Evolutionary conservation across 64 coral and sea anemone genomes (phyloP), one percentile per base, ranked within the genome.

Genomic region (Stichodactyla mertensii): DNA sequence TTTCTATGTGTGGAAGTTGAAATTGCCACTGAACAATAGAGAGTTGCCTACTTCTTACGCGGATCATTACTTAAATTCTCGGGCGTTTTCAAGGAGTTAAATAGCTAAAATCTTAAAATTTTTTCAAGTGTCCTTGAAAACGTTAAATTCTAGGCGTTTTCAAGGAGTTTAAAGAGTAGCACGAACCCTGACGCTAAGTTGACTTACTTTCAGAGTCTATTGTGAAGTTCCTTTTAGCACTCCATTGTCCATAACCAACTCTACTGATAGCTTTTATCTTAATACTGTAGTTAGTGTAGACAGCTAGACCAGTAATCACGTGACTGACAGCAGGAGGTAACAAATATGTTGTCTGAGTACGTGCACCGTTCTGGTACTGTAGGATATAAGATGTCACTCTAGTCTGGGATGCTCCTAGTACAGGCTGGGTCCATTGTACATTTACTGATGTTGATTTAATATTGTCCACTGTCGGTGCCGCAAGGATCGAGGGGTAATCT

Each of bases 221-320:
- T 61, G 20, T 92, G 51, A 92, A 79, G 10, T 77, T 83, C 0
- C 9, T 23, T 19, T 20, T 31, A 9, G 0, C 14, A 54, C 86
- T 92, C 91, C 91, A 92, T 53, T 69, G 10, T 19, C 91, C 91
- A 16, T 79, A 5, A 18, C 91, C 91, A 11, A 92, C 62, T 54
- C 51, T 8, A 55, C 91, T 92, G 22, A 88, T 6, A 52, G 86
- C 91, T 54, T 62, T 77, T 16, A 92, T 62, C 52, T 56, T 64
- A 27, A 88, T 7, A 16, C 78, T 88, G 23, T 92, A 92, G n/a
- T 88, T 84, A 57, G 83, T 92, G 64, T 77, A 88, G 7, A 83
- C 62, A 13, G 62, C 16, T 7, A 92, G 79, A 62, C 22, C 52
- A 64, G 56, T 87, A 24, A 88, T 88, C 18, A 53, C 64, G 23